These are phyloP conservation scores for Vulpes vulpes DNA, from an alignment of 2,113 vertebrate genomes.

Conservation along the genomic window DNA sequence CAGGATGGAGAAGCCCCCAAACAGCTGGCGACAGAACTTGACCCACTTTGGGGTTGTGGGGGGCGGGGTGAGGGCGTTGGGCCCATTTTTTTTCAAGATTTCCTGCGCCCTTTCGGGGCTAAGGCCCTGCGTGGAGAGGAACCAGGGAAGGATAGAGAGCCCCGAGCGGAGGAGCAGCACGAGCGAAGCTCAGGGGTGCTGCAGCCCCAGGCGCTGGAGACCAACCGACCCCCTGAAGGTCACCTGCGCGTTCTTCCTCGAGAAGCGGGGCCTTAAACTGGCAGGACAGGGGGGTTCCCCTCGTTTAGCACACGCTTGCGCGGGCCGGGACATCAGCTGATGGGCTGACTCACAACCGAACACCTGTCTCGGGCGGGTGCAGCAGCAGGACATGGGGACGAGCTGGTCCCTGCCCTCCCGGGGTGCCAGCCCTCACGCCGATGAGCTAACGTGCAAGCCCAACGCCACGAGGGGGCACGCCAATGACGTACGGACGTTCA, in stretches of 20 bases:
- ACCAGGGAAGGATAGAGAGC: not conserved
- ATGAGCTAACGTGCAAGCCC: not conserved
- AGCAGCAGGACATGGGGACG: not conserved
- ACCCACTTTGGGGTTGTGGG: conserved; percentile 91
- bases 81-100: conserved; percentile 88
- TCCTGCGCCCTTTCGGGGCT: conserved; percentile 84
- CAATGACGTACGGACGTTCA: not conserved
- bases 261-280: not conserved
- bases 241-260: not conserved
- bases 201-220: not conserved
- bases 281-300: not conserved
- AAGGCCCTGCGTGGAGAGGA: conserved; percentile 86
- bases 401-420: accelerated
- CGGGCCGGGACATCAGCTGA: not conserved
- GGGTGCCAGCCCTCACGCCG: not conserved
- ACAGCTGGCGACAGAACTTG: conserved; percentile 94
- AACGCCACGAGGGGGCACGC: too few species aligned
- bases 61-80: conserved; percentile 90
- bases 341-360: not conserved
- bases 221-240: not conserved
- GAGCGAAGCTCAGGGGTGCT: not conserved
- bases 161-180: not conserved
- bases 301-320: not conserved
- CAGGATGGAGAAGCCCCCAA: conserved; percentile 92
- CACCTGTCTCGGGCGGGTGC: not conserved